Base-by-base conservation (phyloP, 30 jellyfish, hydroid and myxozoan genomes). In the Phacellophora camtschatica region DNA sequence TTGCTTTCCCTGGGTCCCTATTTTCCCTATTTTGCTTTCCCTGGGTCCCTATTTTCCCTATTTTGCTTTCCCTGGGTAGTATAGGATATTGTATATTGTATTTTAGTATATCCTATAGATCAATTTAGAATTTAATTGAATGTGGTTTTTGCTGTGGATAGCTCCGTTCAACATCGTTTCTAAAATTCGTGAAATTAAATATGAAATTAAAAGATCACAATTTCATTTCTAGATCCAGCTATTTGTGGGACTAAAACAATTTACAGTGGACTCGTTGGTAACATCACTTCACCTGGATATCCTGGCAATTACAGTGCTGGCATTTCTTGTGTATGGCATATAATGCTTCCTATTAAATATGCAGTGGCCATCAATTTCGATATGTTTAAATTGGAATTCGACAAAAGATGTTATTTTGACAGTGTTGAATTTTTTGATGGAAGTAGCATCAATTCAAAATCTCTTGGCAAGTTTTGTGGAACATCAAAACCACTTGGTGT, bases 341-440 rank as follows among this genome's bases (percentile, higher is more conserved):
- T 93, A 33, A 54, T 58, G 45, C 83, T 92, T 41, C 94, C 96
- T 2, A 41, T 57, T 31, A 70, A 82, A 41, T 93, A 80, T 46
- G 99, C 99, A 22, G 96, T 93, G 32, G 42, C 76, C 24, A 59
- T 93, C 35, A 54, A 19, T 4, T 74, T 93, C 49, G 77, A 81
- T 19, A 27, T 18, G 69, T 58, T 93, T 49, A 57, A 69, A 36
- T 20, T 93, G 88, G 99, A 93, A 73, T 33, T 42, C 68, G 96
- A 87, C 82, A 93, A 80, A 73, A 31, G 33, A 6, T 93, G 99
- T 41, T 49, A 23, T 0, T 86, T 53, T 53, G 99, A 93, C 48
- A 81, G 79, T 28, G 81, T 93, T 19, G 83, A 69, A 53, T 93
- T 93, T 66, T 86, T 70, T 54, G 94, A 86, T 45, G 99, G 96